These are phyloP conservation scores for Psilopsiagon aurifrons DNA, from an alignment of 2,113 vertebrate species.

Conservation along the genomic window DNA sequence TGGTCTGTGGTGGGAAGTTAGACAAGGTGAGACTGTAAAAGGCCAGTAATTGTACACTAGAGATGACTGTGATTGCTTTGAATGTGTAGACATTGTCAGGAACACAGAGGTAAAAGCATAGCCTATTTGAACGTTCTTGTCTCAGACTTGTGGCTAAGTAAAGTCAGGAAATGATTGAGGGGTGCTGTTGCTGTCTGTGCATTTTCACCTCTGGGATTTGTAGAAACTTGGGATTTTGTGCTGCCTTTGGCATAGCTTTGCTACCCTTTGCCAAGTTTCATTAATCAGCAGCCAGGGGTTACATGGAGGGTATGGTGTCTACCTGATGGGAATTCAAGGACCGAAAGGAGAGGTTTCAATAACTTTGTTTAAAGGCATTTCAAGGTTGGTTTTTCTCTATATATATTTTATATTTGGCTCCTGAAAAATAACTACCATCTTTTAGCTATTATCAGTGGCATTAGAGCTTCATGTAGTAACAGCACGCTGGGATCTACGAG, in stretches of 20 bases:
- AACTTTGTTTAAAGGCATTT: slow-evolving; percentile 27
- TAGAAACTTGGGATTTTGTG: slow-evolving; percentile 48
- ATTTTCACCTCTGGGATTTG: slow-evolving; percentile 30
- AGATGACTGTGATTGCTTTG: slow-evolving; percentile 61
- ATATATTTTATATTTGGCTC: not conserved
- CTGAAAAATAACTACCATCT: not conserved
- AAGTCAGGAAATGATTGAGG: not conserved
- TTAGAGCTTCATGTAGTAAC: slow-evolving; percentile 31
- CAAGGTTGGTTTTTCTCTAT: not conserved
- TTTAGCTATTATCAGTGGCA: slow-evolving; percentile 30
- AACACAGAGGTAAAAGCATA: not conserved
- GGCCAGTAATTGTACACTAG: slow-evolving; percentile 57
- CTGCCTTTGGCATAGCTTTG: slow-evolving; percentile 35
- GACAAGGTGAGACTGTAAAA: slow-evolving; percentile 65
- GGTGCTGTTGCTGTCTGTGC: not conserved
- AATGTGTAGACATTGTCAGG: slow-evolving; percentile 50
- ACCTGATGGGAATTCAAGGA: slow-evolving; percentile 10
- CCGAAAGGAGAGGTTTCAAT: not conserved
- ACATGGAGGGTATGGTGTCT: slow-evolving; percentile 25
- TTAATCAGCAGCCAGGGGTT: slow-evolving; percentile 57
- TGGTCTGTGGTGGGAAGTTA: slow-evolving; percentile 26
- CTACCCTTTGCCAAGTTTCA: slow-evolving; percentile 21
- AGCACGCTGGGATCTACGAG: not conserved
- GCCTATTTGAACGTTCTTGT: slow-evolving; percentile 9
- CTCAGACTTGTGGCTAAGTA: slow-evolving; percentile 22